Percentiles rank a stretch among this genome's conserved stretches.
Conservation (phyloP, 2,797 vertebrate species). For the Notamacropus eugenii region DNA sequence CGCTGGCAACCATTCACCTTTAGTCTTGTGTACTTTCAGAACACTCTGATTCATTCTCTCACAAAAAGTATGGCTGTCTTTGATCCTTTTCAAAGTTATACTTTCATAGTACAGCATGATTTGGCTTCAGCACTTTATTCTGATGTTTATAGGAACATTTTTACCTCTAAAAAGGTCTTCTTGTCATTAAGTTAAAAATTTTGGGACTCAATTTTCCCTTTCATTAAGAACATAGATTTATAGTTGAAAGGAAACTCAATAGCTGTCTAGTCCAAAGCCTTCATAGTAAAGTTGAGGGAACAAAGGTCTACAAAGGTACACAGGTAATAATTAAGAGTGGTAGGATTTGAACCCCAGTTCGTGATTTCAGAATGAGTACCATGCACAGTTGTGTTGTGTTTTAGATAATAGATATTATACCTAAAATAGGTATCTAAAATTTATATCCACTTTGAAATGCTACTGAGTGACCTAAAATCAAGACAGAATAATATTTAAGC, state of each 20-base stretch:
- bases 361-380: background rate
- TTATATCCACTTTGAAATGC: background rate
- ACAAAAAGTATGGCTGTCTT: background rate
- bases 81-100: background rate
- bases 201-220: background rate
- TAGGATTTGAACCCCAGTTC: background rate
- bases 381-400: background rate
- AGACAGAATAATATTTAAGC: background rate
- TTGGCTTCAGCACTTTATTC: background rate
- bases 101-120: background rate
- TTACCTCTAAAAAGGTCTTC: background rate
- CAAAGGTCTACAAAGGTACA: background rate
- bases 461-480: background rate
- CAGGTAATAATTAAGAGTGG: background rate
- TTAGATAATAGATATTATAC: background rate
- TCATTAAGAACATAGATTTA: background rate
- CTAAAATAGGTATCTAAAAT: background rate
- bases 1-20: background rate
- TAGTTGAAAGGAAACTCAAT: background rate
- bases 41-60: background rate
- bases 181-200: background rate
- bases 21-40: background rate
- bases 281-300: background rate
- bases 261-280: background rate
- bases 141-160: background rate